Conservation (phyloP, 2,888 invertebrate species). For the Ophonus ardosiacus region DNA sequence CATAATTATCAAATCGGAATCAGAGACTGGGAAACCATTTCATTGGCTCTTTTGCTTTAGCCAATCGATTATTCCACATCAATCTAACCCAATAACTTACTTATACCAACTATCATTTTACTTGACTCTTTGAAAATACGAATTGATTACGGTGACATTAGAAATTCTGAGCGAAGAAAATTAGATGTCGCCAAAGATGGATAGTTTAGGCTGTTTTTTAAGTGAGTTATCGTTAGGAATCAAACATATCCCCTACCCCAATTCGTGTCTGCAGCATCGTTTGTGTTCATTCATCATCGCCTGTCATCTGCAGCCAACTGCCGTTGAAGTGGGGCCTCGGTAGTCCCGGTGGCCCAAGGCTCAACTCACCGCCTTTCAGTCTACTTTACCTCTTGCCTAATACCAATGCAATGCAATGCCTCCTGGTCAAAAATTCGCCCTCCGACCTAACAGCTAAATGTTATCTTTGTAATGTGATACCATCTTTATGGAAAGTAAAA, state of each 20-base stretch:
- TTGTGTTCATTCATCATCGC: slow-evolving; percentile 52
- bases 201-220: slow-evolving; percentile 24
- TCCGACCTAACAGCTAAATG: neutral
- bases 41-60: slow-evolving; percentile 27
- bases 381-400: slow-evolving; percentile 4
- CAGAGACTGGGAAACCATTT: slow-evolving; percentile 3
- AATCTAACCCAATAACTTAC: slow-evolving; percentile 31
- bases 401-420: neutral
- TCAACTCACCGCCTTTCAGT: neutral
- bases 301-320: slow-evolving; percentile 57
- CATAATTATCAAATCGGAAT: slow-evolving; percentile 33
- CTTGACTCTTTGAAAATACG: neutral
- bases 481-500: slow-evolving; percentile 8
- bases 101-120: slow-evolving; percentile 1
- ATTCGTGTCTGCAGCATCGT: slow-evolving; percentile 45
- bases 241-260: slow-evolving; percentile 41
- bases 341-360: slow-evolving; percentile 40
- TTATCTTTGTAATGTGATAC: neutral
- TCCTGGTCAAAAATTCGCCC: slow-evolving; percentile 7
- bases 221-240: slow-evolving; percentile 38
- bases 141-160: neutral
- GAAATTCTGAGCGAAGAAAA: slow-evolving; percentile 12
- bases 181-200: slow-evolving; percentile 10
- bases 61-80: slow-evolving; percentile 14
- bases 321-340: slow-evolving; percentile 46